Conservation (phyloP, 2,797 vertebrate species). For the Sandelia bainsii region DNA sequence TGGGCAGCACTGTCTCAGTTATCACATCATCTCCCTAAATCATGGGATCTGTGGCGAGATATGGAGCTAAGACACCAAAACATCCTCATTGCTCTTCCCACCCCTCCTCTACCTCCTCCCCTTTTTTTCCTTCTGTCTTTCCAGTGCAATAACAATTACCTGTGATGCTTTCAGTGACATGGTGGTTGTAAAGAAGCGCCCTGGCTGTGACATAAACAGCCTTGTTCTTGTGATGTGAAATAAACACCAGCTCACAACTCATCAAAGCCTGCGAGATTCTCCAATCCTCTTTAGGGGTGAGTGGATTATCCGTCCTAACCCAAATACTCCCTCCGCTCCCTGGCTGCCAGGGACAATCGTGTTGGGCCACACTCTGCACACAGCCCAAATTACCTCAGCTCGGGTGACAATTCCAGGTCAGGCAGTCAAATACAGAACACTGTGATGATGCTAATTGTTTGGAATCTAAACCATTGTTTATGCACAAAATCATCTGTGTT, state of each 20-base stretch:
- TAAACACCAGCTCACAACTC: conserved; percentile 79
- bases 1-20: conserved; percentile 47
- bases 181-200: conserved; percentile 16
- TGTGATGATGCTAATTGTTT: conserved; percentile 7
- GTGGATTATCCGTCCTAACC: conserved; percentile 83
- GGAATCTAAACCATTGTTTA: conserved; percentile 6
- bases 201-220: conserved; percentile 65
- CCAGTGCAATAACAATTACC: conserved; percentile 50
- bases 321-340: conserved; percentile 76
- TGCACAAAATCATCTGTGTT: not conserved
- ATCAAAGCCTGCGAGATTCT: conserved; percentile 79
- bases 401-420: conserved; percentile 48
- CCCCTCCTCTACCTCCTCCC: conserved; percentile 6
- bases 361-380: conserved; percentile 50
- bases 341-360: conserved; percentile 51
- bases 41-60: conserved; percentile 56
- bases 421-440: conserved; percentile 15
- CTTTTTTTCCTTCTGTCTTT: not conserved
- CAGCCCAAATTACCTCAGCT: conserved; percentile 50
- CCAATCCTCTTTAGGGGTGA: conserved; percentile 83
- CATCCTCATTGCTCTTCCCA: conserved; percentile 25
- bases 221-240: conserved; percentile 73
- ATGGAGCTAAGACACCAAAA: conserved; percentile 45
- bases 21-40: conserved; percentile 72
- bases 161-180: conserved; percentile 40